A percentile compares a stretch with the other conserved stretches of the same genome.
Conservation (phyloP, 2,113 vertebrate species). For the Alligator sinensis region DNA sequence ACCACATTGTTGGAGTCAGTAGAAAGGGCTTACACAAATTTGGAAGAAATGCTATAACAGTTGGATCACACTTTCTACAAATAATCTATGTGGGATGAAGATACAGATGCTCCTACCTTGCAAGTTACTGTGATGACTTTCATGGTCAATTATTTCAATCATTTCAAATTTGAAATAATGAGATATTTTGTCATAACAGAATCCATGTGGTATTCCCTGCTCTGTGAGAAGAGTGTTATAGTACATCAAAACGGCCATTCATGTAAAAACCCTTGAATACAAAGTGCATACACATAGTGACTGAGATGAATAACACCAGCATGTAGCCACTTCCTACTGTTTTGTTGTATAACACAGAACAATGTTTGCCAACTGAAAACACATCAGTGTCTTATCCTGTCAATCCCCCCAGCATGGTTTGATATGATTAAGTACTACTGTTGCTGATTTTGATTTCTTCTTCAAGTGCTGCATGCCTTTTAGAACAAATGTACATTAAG, state of each 20-base stretch:
- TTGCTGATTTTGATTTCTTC: conserved; percentile 8
- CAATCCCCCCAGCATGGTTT: neutral
- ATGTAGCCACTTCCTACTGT: neutral
- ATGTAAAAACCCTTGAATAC: neutral
- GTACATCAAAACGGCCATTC: neutral
- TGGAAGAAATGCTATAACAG: neutral
- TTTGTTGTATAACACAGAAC: neutral
- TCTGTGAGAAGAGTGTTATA: neutral
- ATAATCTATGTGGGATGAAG: neutral
- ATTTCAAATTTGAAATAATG: neutral
- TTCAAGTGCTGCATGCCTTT: neutral
- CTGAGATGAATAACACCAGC: neutral
- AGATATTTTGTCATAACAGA: neutral
- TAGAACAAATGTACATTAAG: neutral
- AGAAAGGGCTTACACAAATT: neutral
- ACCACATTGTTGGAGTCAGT: neutral
- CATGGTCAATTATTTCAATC: neutral
- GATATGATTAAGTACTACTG: neutral
- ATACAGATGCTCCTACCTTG: neutral
- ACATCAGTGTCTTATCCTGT: neutral
- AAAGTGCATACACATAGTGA: neutral
- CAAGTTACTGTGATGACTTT: neutral
- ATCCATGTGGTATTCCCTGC: neutral
- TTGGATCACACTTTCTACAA: neutral
- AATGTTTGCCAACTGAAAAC: conserved; percentile 14